Base-by-base conservation (phyloP, 2,888 invertebrate genomes). In the Cataglyphis rosenhaueri region DNA sequence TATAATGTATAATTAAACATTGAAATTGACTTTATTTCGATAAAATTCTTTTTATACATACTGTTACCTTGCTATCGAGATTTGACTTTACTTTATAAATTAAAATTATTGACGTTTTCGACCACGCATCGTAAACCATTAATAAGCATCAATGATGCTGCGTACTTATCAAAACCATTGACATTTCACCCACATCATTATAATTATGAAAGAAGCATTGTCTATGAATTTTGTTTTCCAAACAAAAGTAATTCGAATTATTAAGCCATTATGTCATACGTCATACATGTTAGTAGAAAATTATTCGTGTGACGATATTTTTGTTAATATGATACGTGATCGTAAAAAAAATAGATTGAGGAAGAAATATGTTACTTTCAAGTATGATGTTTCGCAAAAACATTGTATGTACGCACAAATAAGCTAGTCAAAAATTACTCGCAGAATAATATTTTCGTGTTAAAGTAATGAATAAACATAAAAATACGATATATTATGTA, bases 11-110 rank as follows among this genome's bases (percentile, higher is more conserved):
- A 8, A 73, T 61, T n/a, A 44, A 44, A 29, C 21, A 41, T 61
- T 18, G 8, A 59, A n/a, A 59, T 8, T 57, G n/a, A 57, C 18
- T 71, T 73, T 73, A 59, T 29, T 59, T 41, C 29, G 21, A 59
- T 59, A 25, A 32, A 73, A 44, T 35, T 35, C 6, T 35, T 35
- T 35, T 35, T 35, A 35, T 35, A 35, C 35, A 6, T 29, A 29
- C 29, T 29, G 6, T 35, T 35, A 35, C 6, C 35, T 6, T 6
- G 0, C 6, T 35, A 35, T 35, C 35, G 6, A 35, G 35, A 35
- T 35, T 35, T 35, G 9, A n/a, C n/a, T 55, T 52, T 18, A n/a
- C 1, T 35, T 9, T 55, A 18, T 38, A 57, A 66, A 76, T 76
- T 65, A 66, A 57, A 66, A 66, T 76, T 65, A 66, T 1, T 4